Percentiles rank a stretch among this genome's conserved stretches.
phyloP scores from a whole-genome alignment of 2,113 vertebrate species.

The Apus apus region DNA sequence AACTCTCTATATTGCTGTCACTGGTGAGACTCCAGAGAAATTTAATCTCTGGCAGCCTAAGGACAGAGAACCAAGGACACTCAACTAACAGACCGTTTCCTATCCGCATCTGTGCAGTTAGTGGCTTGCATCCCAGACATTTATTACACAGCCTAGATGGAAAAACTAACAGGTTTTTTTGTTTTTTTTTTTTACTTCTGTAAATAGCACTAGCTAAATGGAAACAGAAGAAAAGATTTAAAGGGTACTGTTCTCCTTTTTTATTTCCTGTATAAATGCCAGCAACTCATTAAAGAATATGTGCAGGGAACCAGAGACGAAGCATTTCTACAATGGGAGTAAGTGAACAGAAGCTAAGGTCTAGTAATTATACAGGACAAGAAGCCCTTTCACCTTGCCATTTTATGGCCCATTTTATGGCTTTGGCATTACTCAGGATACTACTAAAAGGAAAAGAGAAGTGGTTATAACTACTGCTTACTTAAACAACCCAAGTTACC shows the following conservation, averaged over 20 bases:
- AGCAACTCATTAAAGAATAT: background rate
- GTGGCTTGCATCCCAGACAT: background rate
- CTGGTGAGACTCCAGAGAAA: background rate
- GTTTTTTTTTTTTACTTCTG: background rate
- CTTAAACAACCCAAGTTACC: slow-evolving; percentile 26
- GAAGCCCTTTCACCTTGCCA: slow-evolving; percentile 17
- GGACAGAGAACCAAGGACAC: background rate
- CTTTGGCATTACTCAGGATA: background rate
- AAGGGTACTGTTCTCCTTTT: background rate
- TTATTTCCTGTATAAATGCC: slow-evolving; percentile 4
- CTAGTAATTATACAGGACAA: slow-evolving; percentile 19
- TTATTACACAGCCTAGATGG: background rate
- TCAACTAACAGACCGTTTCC: background rate
- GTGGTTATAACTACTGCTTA: slow-evolving; percentile 11
- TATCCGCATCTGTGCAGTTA: background rate
- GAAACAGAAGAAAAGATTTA: background rate
- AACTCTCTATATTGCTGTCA: background rate
- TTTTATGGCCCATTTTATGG: background rate
- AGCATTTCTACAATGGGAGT: background rate
- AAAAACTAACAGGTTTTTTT: background rate
- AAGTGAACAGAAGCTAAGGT: slow-evolving; percentile 10
- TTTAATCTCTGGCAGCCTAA: slow-evolving; percentile 1
- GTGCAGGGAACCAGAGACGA: background rate
- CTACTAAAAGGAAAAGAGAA: slow-evolving; percentile 31
- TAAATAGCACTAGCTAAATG: background rate